Conservation (phyloP, 2,888 invertebrate species). For the Drosophila meridiana region DNA sequence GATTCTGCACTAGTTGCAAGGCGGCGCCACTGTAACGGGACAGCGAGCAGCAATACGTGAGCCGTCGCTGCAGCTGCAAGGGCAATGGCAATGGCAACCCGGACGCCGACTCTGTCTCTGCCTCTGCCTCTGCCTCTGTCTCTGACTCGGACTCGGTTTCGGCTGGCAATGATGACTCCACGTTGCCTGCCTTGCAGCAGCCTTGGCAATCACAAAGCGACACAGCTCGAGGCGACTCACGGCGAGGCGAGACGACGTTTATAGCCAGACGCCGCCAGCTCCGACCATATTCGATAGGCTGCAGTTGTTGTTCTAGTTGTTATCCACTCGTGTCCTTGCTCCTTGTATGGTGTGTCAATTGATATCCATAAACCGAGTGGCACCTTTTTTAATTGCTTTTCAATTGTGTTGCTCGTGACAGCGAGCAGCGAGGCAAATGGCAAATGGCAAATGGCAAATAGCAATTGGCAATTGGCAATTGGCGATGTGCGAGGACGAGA, state of each 20-base stretch:
- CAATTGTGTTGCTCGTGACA: slow-evolving; percentile 41
- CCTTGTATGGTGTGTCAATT: slow-evolving; percentile 62
- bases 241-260: slow-evolving; percentile 29
- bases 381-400: slow-evolving; percentile 65
- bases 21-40: slow-evolving; percentile 79
- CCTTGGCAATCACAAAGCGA: slow-evolving; percentile 63
- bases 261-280: slow-evolving; percentile 48
- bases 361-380: slow-evolving; percentile 65
- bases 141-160: slow-evolving; percentile 34
- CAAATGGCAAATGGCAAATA: slow-evolving; percentile 1
- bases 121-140: slow-evolving; percentile 22
- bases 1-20: slow-evolving; percentile 82
- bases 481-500: slow-evolving; percentile 61
- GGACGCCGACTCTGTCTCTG: slow-evolving; percentile 23
- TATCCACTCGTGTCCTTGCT: slow-evolving; percentile 59
- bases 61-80: slow-evolving; percentile 77
- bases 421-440: slow-evolving; percentile 41
- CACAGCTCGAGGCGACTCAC: slow-evolving; percentile 13
- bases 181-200: slow-evolving; percentile 67
- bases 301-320: slow-evolving; percentile 29
- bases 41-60: slow-evolving; percentile 82
- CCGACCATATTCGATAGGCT: slow-evolving; percentile 62
- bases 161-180: slow-evolving; percentile 63
- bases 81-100: slow-evolving; percentile 29
- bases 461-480: slow-evolving; percentile 45